These are phyloP conservation scores for Lepidochrysops patricia DNA, from an alignment of 2,888 invertebrate genomes.

Conservation along the genomic window DNA sequence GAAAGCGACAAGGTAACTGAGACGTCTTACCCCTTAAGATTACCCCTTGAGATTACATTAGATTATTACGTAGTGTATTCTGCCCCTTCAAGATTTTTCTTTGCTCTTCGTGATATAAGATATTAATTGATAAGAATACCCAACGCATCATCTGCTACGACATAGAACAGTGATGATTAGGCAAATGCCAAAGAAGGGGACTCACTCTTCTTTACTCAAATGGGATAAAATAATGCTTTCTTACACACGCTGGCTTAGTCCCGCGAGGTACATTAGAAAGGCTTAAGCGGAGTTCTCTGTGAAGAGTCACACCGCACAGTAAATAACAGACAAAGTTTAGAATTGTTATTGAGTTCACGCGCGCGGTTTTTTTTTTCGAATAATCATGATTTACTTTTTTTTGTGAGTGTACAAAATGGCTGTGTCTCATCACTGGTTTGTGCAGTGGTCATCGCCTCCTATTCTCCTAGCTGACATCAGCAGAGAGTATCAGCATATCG, in stretches of 20 bases:
- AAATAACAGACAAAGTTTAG: slow-evolving; percentile 38
- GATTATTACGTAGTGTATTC: no score
- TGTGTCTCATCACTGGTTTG: slow-evolving; percentile 67
- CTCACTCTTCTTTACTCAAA: no score
- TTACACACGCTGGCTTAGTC: background rate
- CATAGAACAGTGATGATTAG: no score
- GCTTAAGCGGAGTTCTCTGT: slow-evolving; percentile 3
- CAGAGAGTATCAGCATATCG: slow-evolving; percentile 43
- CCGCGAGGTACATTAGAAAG: slow-evolving; percentile 4
- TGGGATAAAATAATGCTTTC: background rate
- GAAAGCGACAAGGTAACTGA: no score
- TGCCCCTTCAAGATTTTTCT: no score
- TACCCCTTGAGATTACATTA: no score
- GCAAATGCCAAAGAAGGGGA: no score
- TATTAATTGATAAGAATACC: no score
- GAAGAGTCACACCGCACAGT: slow-evolving; percentile 14
- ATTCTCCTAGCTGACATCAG: slow-evolving; percentile 49
- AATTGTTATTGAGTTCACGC: slow-evolving; percentile 25
- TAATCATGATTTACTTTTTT: slow-evolving; percentile 9
- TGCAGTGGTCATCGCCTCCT: slow-evolving; percentile 62
- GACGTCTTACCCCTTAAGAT: no score
- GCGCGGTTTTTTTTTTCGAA: slow-evolving; percentile 24
- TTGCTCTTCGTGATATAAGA: no score
- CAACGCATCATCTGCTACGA: no score
- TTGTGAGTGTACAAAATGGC: slow-evolving; percentile 39